Evolutionary conservation across 2,888 invertebrate species (phyloP), one percentile per base, ranked within the genome.

Genomic region (Conus canariensis): DNA sequence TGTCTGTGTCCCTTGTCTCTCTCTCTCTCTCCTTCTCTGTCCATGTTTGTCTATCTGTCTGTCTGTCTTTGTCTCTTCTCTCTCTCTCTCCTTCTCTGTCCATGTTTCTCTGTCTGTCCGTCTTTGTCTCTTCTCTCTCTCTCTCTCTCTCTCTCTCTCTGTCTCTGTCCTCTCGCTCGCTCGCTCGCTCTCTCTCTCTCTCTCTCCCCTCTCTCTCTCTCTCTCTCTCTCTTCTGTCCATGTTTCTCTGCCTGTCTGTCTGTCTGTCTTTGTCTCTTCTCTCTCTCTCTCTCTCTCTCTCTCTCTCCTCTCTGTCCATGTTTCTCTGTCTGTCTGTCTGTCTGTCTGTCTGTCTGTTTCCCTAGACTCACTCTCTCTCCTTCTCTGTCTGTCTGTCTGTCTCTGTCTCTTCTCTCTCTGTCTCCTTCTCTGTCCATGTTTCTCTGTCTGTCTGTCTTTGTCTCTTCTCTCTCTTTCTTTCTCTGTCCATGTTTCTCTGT

Each of bases 191-290:
- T 74, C 74, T 74, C 9, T 74, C 25, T 25, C 9, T 74, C 74
- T 74, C 9, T 74, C n/a, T 74, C 10, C 3, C 74, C 2, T 3
- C 4, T 45, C 30, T 45, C 16, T 45, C 80, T 80, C 16, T 80
- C 80, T 80, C 10, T 80, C n/a, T n/a, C n/a, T n/a, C n/a, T n/a
- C n/a, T n/a, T n/a, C 80, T 80, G 45, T 80, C 80, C 30, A 30
- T 30, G 8, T 77, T 16, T 12, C 30, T 77, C 30, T 77, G 8
- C 30, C 77, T 77, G 30, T 77, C 77, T 77, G 25, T 1, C 77
- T 77, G 19, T 70, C 70, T 70, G 1, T 70, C 70, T 70, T 0
- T 70, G 7, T 70, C 19, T 70, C 22, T 70, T 22, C 70, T 70
- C 19, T 70, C 70, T 22, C 19, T 70, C 70, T 70, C 19, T 70